Evolutionary conservation across 1,140 invertebrate genomes (phyloP).

Genomic region (Megalonaias nervosa): DNA sequence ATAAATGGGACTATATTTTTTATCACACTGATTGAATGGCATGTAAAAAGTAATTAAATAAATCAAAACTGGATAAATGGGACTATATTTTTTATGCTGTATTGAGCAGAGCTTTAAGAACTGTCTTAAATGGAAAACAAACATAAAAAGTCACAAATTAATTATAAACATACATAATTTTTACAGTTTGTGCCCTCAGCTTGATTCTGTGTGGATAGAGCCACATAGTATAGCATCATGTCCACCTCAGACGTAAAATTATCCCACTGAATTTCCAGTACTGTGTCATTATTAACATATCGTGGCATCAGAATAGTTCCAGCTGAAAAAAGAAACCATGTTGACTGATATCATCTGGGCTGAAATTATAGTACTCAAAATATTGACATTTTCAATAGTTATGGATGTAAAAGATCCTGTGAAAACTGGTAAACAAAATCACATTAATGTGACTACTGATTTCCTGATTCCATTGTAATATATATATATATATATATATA

Average conservation of each 20-base stretch:
- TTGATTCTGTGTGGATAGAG: conserved; percentile 8
- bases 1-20: no score
- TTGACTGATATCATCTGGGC: neutral
- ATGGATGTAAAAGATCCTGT: neutral
- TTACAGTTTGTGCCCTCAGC: conserved; percentile 17
- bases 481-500: no score
- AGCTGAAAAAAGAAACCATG: conserved; percentile 8
- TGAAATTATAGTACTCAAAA: no score
- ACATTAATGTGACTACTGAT: neutral
- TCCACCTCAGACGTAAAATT: conserved; percentile 34
- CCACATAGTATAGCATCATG: conserved; percentile 42
- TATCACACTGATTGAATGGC: no score
- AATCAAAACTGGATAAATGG: no score
- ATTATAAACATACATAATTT: conserved; percentile 24
- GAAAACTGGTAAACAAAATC: neutral
- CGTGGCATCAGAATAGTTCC: conserved; percentile 27
- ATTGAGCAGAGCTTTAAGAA: no score
- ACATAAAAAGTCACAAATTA: no score
- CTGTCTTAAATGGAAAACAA: no score
- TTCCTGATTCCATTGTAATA: neutral
- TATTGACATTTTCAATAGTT: no score
- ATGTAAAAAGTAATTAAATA: no score
- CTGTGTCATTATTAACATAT: conserved; percentile 10
- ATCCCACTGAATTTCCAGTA: conserved; percentile 28
- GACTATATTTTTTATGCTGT: no score